These are phyloP conservation scores for Porites divaricata DNA, from an alignment of 92 coral and sea anemone species.

Conservation along the genomic window DNA sequence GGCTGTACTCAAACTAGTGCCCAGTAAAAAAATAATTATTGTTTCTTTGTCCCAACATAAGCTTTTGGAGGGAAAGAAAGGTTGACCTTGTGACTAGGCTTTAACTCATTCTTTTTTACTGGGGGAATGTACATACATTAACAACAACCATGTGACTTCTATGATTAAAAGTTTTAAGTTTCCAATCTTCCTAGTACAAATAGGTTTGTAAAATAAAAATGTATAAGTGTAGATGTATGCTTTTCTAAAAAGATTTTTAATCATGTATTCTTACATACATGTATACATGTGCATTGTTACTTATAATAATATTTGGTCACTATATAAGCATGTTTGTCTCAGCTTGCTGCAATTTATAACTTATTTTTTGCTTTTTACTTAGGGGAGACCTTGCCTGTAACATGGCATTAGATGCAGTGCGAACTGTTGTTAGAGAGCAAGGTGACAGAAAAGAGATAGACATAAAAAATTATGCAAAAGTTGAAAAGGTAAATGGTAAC, in stretches of 20 bases:
- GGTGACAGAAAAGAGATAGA: constrained; percentile 97
- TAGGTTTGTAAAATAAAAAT: too few relatives aligned
- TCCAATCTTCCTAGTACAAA: too few relatives aligned
- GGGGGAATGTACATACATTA: too few relatives aligned
- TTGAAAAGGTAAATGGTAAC: constrained; percentile 82
- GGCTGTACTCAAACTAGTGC: neutral
- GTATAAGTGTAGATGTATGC: too few relatives aligned
- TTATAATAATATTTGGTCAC: too few relatives aligned
- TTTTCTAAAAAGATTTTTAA: too few relatives aligned
- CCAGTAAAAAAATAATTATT: neutral
- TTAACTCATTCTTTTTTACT: too few relatives aligned
- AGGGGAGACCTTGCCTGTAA: constrained; percentile 98
- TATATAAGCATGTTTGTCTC: too few relatives aligned
- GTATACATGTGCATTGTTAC: too few relatives aligned
- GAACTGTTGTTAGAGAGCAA: constrained; percentile 85
- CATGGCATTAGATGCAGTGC: constrained; percentile 97
- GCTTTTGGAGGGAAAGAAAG: neutral
- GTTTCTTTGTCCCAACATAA: neutral
- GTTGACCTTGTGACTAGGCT: neutral
- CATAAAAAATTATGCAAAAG: constrained; percentile 98
- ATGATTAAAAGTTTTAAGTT: too few relatives aligned
- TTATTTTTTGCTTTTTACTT: neutral
- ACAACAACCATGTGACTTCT: too few relatives aligned
- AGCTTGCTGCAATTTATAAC: neutral
- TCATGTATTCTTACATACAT: too few relatives aligned